Percentiles rank a stretch among this genome's conserved stretches.
phyloP scores from a whole-genome alignment of 1,140 invertebrate species.

The Penaeus indicus region DNA sequence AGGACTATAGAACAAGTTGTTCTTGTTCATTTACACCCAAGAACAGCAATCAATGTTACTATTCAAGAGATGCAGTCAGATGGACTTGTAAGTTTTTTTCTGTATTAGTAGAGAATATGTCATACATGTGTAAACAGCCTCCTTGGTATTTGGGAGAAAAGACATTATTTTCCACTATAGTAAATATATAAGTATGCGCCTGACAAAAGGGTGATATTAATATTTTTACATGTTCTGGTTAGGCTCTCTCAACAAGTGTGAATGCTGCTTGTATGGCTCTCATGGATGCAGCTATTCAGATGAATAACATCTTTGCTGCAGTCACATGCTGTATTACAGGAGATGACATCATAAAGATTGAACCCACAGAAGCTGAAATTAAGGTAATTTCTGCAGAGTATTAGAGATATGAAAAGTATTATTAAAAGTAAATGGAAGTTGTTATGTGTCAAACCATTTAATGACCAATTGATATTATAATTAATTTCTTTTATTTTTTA shows the following conservation, averaged over 20 bases:
- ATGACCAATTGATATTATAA: too few relatives aligned
- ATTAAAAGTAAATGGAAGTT: too few relatives aligned
- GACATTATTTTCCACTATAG: neutral
- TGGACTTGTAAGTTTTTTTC: slow-evolving; percentile 68
- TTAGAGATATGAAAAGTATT: neutral
- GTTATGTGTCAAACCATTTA: too few relatives aligned
- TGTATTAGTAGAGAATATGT: neutral
- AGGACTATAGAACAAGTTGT: slow-evolving; percentile 70
- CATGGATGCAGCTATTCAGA: slow-evolving; percentile 71
- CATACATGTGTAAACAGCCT: too few relatives aligned
- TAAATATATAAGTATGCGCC: neutral
- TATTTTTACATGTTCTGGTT: neutral
- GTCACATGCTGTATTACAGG: slow-evolving; percentile 68
- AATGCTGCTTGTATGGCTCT: slow-evolving; percentile 71
- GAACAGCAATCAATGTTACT: slow-evolving; percentile 70
- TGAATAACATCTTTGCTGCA: slow-evolving; percentile 71
- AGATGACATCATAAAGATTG: slow-evolving; percentile 68
- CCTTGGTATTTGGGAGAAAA: neutral
- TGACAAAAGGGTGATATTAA: neutral
- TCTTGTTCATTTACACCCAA: slow-evolving; percentile 70
- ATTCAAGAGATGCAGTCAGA: slow-evolving; percentile 72
- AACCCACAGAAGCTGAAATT: slow-evolving; percentile 69
- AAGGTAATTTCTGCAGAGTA: slow-evolving; percentile 48
- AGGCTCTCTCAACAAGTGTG: slow-evolving; percentile 70
- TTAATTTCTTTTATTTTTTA: too few relatives aligned